phyloP scores from a whole-genome alignment of 2,888 invertebrate genomes.

The Drosophila mulleri region DNA sequence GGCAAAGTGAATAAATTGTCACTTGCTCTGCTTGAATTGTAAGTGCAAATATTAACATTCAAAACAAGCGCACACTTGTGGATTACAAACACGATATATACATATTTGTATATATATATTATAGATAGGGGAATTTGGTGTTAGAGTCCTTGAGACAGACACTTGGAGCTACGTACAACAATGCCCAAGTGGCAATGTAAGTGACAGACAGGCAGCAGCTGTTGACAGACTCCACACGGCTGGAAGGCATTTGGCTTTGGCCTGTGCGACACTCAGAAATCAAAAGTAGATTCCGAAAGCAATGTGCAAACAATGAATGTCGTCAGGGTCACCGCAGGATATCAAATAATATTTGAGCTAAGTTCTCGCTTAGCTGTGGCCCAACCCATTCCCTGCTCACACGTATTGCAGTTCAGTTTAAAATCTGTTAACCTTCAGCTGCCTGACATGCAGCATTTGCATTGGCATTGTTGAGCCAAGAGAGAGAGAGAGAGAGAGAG shows the following conservation, averaged over 20 bases:
- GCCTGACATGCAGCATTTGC: conserved; percentile 55
- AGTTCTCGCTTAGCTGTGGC: conserved; percentile 38
- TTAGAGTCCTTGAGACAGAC: conserved; percentile 12
- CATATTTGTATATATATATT: conserved; percentile 1
- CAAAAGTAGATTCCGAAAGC: conserved; percentile 69
- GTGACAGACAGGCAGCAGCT: conserved; percentile 60
- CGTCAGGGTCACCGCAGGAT: conserved; percentile 70
- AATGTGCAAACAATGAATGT: conserved; percentile 72
- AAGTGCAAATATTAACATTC: conserved; percentile 80
- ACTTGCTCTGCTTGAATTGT: conserved; percentile 72
- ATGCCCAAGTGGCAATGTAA: conserved; percentile 73
- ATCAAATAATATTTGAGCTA: conserved; percentile 78
- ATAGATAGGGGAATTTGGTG: conserved; percentile 11
- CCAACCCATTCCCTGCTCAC: conserved; percentile 17
- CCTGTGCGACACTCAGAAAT: conserved; percentile 51
- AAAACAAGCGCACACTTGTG: conserved; percentile 79
- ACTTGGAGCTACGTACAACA: conserved; percentile 39
- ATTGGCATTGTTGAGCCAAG: conserved; percentile 25
- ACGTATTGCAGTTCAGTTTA: conserved; percentile 46
- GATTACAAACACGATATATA: conserved; percentile 42
- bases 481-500: background rate
- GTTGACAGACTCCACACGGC: conserved; percentile 52
- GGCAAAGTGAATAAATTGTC: conserved; percentile 76
- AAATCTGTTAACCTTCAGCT: conserved; percentile 42
- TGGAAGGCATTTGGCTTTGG: conserved; percentile 49